phyloP scores from a whole-genome alignment of 2,888 invertebrate genomes.

The Antitype chi region DNA sequence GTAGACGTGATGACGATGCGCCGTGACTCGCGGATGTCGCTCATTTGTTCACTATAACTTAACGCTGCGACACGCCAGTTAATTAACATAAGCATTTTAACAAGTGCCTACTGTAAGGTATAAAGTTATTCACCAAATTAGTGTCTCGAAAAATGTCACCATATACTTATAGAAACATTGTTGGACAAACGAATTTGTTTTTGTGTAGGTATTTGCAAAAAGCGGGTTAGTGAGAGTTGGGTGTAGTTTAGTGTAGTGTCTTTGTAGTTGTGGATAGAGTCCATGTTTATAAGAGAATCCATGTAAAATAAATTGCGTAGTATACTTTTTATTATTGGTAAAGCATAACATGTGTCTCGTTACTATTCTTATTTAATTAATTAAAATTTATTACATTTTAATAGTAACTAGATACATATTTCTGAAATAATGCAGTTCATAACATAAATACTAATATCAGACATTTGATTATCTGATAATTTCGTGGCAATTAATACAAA shows the following conservation, averaged over 20 bases:
- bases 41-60: not conserved
- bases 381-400: too few relatives aligned
- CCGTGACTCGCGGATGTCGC: not conserved
- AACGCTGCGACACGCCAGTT: not conserved
- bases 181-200: not conserved
- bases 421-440: not conserved
- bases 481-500: constrained; percentile 8
- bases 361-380: not conserved
- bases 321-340: not conserved
- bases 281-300: not conserved
- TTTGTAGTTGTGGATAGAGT: not conserved
- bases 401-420: not conserved
- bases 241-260: not conserved
- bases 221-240: not conserved
- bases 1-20: not conserved
- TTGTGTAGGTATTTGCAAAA: not conserved
- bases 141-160: too few relatives aligned
- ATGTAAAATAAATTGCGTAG: not conserved
- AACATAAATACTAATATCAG: not conserved
- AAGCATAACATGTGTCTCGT: not conserved
- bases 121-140: not conserved
- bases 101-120: not conserved
- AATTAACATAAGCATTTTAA: not conserved
- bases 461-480: not conserved
- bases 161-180: not conserved